Base-by-base conservation (phyloP, 2,113 vertebrate species). In the Sisor rabdophorus region DNA sequence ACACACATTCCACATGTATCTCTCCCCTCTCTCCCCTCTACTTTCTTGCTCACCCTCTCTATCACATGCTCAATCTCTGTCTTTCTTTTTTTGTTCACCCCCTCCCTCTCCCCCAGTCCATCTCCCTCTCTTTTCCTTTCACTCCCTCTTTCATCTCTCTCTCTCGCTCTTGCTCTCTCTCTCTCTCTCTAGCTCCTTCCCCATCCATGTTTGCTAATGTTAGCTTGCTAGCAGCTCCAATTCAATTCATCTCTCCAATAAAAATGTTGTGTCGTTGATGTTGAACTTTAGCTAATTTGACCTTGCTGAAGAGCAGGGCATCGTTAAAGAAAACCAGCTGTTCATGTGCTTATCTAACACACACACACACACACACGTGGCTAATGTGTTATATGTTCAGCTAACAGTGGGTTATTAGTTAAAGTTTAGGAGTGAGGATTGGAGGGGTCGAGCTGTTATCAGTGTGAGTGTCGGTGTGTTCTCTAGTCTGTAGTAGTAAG, bases 241-340 rank as follows among this genome's bases (percentile, higher is more conserved):
- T 58, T 22, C n/a, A 36, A n/a, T n/a, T n/a, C n/a, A 22, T 11
- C 11, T 11, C 2, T 22, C 22, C 11, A 55, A 55, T 22, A 22
- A 54, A 54, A 54, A 56, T 59, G 30, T 12, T 64, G 19, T 68
- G 55, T 58, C 22, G 20, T 58, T 68, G 9, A 50, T 19, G n/a
- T n/a, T 78, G 76, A 83, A 86, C 84, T 40, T 24, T 13, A 67
- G 54, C 36, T 22, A 53, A 58, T 36, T 40, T 68, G 71, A 50
- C 19, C 8, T 56, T 1, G 7, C 16, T 28, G 32, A 28, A 67
- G 52, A 36, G 54, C n/a, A 65, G 55, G 6, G 54, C 22, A 69
- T 59, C 24, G 64, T 69, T 58, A n/a, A 32, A 56, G 12, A 40
- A 77, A 40, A 40, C 20, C 65, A 59, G 28, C 28, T n/a, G 20